Evolutionary conservation across 1,140 invertebrate species (phyloP).

Genomic region (Eriosoma lanigerum): DNA sequence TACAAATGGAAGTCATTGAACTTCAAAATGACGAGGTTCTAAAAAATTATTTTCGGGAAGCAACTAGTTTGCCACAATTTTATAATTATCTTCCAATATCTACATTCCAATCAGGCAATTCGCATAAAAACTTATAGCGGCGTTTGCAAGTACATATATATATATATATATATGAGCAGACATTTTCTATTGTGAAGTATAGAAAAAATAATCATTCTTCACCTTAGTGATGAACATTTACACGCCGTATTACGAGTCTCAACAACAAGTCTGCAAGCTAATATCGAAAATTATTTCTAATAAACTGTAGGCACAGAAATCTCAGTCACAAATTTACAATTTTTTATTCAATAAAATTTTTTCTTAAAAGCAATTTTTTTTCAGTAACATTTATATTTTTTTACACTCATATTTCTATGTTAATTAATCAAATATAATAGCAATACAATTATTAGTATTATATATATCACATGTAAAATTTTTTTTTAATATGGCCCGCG

Average conservation of each 20-base stretch:
- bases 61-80: too few species aligned
- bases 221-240: constrained; percentile 19
- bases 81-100: too few species aligned
- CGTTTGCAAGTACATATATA: neutral
- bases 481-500: neutral
- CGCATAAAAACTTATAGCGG: too few species aligned
- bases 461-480: neutral
- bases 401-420: neutral
- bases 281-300: constrained; percentile 7
- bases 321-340: neutral
- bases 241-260: neutral
- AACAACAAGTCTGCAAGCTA: constrained; percentile 11
- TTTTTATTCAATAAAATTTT: constrained; percentile 6
- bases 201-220: neutral
- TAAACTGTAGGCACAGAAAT: neutral
- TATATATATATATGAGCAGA: neutral
- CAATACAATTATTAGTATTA: constrained; percentile 1
- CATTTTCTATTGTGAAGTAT: neutral
- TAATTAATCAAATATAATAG: neutral
- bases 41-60: neutral
- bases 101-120: too few species aligned
- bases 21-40: neutral
- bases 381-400: neutral
- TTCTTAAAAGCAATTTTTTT: neutral
- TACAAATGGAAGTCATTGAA: neutral